Conservation (phyloP, 1,140 invertebrate genomes). For the Scaptomyza graminum region DNA sequence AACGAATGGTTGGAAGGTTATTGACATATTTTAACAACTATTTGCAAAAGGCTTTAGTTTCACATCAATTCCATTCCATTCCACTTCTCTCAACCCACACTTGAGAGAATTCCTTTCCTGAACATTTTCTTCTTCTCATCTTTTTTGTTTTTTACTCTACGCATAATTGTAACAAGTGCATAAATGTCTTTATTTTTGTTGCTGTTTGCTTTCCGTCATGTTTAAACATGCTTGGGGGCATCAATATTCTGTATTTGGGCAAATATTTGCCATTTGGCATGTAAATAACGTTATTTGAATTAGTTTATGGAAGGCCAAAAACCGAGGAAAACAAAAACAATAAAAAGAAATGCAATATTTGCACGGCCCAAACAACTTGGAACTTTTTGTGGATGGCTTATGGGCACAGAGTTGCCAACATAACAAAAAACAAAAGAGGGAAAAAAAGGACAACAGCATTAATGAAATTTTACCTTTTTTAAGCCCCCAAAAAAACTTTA, state of each 20-base stretch:
- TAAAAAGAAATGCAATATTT: slow-evolving; percentile 57
- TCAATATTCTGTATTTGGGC: slow-evolving; percentile 74
- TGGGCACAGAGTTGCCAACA: slow-evolving; percentile 7
- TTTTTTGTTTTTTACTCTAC: slow-evolving; percentile 25
- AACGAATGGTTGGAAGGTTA: slow-evolving; percentile 48
- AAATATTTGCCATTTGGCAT: slow-evolving; percentile 77
- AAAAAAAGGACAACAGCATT: slow-evolving; percentile 11
- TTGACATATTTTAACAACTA: slow-evolving; percentile 82
- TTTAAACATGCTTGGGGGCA: slow-evolving; percentile 73
- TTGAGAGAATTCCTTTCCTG: background rate
- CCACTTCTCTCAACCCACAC: too few species aligned
- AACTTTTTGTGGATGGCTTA: slow-evolving; percentile 52
- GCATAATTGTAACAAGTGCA: slow-evolving; percentile 79
- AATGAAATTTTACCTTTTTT: slow-evolving; percentile 31
- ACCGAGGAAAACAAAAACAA: slow-evolving; percentile 22
- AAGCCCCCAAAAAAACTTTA: slow-evolving; percentile 8
- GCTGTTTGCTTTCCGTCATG: slow-evolving; percentile 40
- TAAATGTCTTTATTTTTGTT: slow-evolving; percentile 72
- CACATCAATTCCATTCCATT: slow-evolving; percentile 67
- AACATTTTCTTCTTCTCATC: background rate
- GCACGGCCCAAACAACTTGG: slow-evolving; percentile 54
- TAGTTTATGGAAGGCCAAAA: slow-evolving; percentile 54
- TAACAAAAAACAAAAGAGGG: slow-evolving; percentile 1
- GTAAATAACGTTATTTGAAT: slow-evolving; percentile 80
- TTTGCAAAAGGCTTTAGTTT: slow-evolving; percentile 81